Conservation (phyloP, 2,113 vertebrate genomes). For the Orientallactaga bullata region DNA sequence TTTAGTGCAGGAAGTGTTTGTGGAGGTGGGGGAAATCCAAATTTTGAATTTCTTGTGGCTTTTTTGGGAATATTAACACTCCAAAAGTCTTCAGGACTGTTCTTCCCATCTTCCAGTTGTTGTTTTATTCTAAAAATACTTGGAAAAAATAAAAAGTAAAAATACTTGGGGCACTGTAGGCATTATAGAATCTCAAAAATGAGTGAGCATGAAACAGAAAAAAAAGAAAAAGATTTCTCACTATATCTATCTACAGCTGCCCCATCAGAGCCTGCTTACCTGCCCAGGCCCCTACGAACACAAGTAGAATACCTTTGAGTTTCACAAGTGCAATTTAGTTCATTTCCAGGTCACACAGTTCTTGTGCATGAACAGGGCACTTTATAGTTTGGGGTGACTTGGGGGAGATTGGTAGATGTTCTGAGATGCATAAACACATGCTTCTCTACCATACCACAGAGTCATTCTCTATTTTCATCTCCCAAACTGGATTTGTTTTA, state of each 20-base stretch:
- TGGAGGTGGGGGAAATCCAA: not conserved
- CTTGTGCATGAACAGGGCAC: not conserved
- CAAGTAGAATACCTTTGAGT: rapidly evolving
- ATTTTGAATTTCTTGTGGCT: not conserved
- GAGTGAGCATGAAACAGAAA: not conserved
- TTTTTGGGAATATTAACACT: not conserved
- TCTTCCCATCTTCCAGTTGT: slow-evolving; percentile 34
- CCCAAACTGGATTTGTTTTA: slow-evolving; percentile 68
- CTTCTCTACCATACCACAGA: not conserved
- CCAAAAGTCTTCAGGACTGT: slow-evolving; percentile 10
- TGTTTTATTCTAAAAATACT: slow-evolving; percentile 60
- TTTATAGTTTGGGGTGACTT: not conserved
- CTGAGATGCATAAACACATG: slow-evolving; percentile 20
- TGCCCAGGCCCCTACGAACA: not conserved
- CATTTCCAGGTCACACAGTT: not conserved
- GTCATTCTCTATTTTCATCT: slow-evolving; percentile 47
- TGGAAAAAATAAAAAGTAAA: not conserved
- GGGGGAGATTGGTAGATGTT: not conserved
- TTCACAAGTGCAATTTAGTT: rapidly evolving
- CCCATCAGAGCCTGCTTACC: rapidly evolving
- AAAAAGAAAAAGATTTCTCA: not conserved
- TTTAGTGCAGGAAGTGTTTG: slow-evolving; percentile 58
- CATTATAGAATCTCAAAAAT: not conserved
- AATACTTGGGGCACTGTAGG: not conserved
- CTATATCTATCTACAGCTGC: rapidly evolving